A percentile compares a stretch with the other conserved stretches of the same genome.
Conservation (phyloP, 1,140 invertebrate species). For the Heliconius congener region DNA sequence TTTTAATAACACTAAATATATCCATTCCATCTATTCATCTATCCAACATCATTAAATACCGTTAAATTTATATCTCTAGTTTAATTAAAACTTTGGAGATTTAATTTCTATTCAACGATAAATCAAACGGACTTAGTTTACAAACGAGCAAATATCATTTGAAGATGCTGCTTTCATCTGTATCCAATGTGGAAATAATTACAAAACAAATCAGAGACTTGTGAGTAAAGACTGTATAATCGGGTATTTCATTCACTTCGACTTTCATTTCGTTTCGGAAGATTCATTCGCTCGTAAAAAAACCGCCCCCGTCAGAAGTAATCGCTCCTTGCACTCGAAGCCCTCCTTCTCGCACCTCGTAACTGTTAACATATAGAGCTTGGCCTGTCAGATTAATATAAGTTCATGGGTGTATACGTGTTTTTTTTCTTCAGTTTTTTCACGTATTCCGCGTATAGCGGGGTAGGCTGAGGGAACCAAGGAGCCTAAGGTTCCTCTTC, state of each 20-base stretch:
- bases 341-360: slow-evolving; percentile 24
- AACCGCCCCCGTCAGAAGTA: slow-evolving; percentile 18
- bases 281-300: slow-evolving; percentile 30
- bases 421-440: too few species aligned
- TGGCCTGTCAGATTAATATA: slow-evolving; percentile 8
- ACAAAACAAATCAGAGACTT: slow-evolving; percentile 4
- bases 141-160: slow-evolving; percentile 11
- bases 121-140: not conserved
- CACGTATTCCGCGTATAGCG: too few species aligned
- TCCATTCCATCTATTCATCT: not conserved
- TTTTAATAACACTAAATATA: too few species aligned
- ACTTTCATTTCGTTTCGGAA: slow-evolving; percentile 28
- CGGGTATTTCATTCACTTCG: slow-evolving; percentile 20
- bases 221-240: slow-evolving; percentile 16
- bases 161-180: not conserved
- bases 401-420: not conserved
- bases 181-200: slow-evolving; percentile 4
- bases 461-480: too few species aligned
- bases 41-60: not conserved
- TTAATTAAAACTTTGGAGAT: slow-evolving; percentile 17
- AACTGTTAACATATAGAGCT: slow-evolving; percentile 14
- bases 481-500: too few species aligned
- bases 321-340: slow-evolving; percentile 21
- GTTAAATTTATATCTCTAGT: not conserved
- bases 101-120: not conserved